Conservation (phyloP, 1,140 invertebrate species). For the Aphis craccivora region DNA sequence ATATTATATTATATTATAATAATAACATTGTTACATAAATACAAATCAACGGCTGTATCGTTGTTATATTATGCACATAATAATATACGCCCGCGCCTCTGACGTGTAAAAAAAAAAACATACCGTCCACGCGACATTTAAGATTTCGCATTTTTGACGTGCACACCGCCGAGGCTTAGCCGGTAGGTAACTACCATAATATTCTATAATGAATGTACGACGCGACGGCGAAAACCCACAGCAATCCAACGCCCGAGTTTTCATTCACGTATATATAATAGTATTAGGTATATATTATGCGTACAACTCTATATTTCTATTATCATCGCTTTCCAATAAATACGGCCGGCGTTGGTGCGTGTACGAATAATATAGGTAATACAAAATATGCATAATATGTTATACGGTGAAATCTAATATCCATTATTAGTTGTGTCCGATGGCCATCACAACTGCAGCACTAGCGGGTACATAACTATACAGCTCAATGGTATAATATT, state of each 20-base stretch:
- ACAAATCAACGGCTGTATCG: neutral
- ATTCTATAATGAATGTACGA: neutral
- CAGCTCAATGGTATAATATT: neutral
- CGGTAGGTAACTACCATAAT: too few relatives aligned
- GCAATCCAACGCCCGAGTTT: neutral
- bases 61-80: neutral
- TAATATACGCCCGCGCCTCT: neutral
- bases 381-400: neutral
- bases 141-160: neutral
- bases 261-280: neutral
- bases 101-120: neutral
- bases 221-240: neutral
- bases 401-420: constrained; percentile 8
- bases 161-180: too few relatives aligned
- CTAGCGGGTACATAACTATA: neutral
- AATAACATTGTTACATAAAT: neutral
- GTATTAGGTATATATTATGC: neutral
- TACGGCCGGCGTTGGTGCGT: neutral
- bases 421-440: constrained; percentile 23
- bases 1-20: too few relatives aligned
- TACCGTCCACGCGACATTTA: neutral
- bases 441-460: neutral
- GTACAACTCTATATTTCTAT: neutral
- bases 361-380: neutral
- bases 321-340: neutral